A percentile compares a stretch with the other conserved stretches of the same genome.
Conservation (phyloP, 2,888 invertebrate species). For the Drosophila pseudotalamancana region DNA sequence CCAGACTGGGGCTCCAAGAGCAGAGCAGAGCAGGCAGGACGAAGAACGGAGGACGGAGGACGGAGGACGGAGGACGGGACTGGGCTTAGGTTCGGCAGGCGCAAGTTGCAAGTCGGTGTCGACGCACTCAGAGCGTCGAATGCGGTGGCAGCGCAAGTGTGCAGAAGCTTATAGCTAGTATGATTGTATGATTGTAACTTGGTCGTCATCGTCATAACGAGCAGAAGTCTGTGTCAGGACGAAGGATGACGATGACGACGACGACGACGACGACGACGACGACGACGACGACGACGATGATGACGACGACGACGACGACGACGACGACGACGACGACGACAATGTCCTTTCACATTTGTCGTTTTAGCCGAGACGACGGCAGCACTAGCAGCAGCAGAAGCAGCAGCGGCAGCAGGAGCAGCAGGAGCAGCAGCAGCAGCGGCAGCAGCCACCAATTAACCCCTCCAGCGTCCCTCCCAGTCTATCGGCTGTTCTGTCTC, state of each 20-base stretch:
- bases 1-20: background rate
- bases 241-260: constrained; percentile 51
- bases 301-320: constrained; percentile 44
- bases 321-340: constrained; percentile 62
- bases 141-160: constrained; percentile 23
- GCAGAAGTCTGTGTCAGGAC: constrained; percentile 52
- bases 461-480: constrained; percentile 4
- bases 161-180: constrained; percentile 21
- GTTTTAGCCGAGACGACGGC: constrained; percentile 72
- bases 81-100: constrained; percentile 7
- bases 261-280: constrained; percentile 65
- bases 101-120: constrained; percentile 60
- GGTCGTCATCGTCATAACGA: constrained; percentile 63
- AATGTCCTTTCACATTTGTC: constrained; percentile 80
- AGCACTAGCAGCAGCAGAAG: constrained; percentile 20
- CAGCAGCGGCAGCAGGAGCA: constrained; percentile 6
- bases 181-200: constrained; percentile 52
- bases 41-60: background rate
- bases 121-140: constrained; percentile 68
- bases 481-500: constrained; percentile 10
- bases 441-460: constrained; percentile 1
- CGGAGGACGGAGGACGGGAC: background rate
- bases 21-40: background rate
- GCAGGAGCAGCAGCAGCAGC: constrained; percentile 25
- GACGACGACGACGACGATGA: constrained; percentile 64